A percentile compares a stretch with the other conserved stretches of the same genome.
phyloP scores from a whole-genome alignment of 2,113 vertebrate species.

The Mustela nigripes region DNA sequence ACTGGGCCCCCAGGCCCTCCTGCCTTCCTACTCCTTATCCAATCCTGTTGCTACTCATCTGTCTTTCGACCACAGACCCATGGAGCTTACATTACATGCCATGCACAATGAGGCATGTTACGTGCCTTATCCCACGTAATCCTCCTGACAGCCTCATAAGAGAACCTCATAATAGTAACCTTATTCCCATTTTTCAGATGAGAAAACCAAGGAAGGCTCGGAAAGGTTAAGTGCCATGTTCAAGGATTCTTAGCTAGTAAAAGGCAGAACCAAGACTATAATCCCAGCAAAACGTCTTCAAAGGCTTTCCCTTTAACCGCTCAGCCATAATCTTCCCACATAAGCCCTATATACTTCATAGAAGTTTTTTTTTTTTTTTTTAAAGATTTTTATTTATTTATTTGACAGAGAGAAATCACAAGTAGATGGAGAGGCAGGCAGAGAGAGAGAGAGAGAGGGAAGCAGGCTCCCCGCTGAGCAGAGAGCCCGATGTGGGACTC shows the following conservation, averaged over 20 bases:
- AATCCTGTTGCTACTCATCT: neutral
- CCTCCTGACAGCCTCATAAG: neutral
- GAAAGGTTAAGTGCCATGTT: neutral
- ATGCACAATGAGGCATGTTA: rapidly evolving
- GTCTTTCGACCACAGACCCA: neutral
- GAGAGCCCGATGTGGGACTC: too few species aligned
- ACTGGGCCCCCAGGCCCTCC: neutral
- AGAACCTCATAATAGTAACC: neutral
- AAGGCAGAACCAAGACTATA: neutral
- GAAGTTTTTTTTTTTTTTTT: too few species aligned
- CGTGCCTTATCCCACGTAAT: neutral
- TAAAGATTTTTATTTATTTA: too few species aligned
- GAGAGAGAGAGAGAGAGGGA: too few species aligned
- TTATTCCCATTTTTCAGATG: neutral
- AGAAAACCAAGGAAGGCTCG: neutral
- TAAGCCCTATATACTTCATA: neutral
- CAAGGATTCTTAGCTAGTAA: neutral
- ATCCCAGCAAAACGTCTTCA: neutral
- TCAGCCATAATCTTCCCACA: neutral
- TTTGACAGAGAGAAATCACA: too few species aligned
- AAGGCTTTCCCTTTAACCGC: neutral
- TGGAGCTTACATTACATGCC: rapidly evolving
- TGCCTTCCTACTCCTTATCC: neutral
- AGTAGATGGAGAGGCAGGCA: too few species aligned
- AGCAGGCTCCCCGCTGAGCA: too few species aligned